phyloP scores from a whole-genome alignment of 37 sponge, comb jelly and placozoan species.

The Theonella swinhoei region DNA sequence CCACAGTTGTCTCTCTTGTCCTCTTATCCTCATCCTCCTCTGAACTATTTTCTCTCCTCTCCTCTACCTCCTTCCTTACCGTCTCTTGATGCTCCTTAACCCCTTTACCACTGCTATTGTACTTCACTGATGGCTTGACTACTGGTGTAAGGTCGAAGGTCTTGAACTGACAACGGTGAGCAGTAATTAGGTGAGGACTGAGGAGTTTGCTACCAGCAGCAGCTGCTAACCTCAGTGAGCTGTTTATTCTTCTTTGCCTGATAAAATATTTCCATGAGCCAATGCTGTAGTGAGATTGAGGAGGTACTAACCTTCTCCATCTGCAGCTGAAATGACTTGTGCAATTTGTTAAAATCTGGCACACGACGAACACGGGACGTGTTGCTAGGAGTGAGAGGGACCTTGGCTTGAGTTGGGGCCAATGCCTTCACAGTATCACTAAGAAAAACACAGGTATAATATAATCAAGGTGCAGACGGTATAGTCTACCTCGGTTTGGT shows the following conservation, averaged over 20 bases:
- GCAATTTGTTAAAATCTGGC: background rate
- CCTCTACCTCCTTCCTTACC: too few relatives aligned
- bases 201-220: too few relatives aligned
- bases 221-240: background rate
- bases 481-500: background rate
- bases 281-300: background rate
- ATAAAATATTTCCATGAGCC: background rate
- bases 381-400: background rate
- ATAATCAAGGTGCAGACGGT: background rate
- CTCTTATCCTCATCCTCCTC: too few relatives aligned
- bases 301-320: background rate
- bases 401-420: background rate
- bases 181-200: too few relatives aligned
- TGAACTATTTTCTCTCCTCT: too few relatives aligned
- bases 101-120: too few relatives aligned
- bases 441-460: too few relatives aligned
- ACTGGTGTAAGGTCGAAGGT: background rate
- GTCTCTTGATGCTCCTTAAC: too few relatives aligned
- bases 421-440: too few relatives aligned
- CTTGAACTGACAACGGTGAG: too few relatives aligned
- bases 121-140: too few relatives aligned
- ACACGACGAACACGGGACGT: background rate
- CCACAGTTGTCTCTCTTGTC: too few relatives aligned
- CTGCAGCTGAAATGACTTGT: background rate
- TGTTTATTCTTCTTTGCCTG: background rate